These are phyloP conservation scores for Esox niger DNA, from an alignment of 2,113 vertebrate species.

Conservation along the genomic window DNA sequence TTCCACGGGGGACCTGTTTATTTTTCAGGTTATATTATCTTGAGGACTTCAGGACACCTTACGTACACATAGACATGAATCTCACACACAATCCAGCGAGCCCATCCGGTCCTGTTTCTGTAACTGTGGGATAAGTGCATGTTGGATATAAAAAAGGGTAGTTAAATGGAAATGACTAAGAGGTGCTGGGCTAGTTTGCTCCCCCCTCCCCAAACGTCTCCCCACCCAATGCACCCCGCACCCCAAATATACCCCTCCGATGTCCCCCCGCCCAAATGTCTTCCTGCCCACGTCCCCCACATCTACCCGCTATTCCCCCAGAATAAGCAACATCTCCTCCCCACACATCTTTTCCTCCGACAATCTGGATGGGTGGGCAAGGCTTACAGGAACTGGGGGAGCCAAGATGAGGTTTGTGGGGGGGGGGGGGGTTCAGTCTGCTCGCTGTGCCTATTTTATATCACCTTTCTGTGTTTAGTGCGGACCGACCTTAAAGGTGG, in stretches of 20 bases:
- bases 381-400: neutral
- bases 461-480: too few species aligned
- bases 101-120: too few species aligned
- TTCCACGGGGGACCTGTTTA: too few species aligned
- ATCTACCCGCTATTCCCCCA: too few species aligned
- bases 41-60: too few species aligned
- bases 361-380: too few species aligned
- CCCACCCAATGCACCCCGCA: too few species aligned
- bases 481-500: neutral
- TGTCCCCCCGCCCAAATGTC: neutral
- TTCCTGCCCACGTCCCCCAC: too few species aligned
- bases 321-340: too few species aligned
- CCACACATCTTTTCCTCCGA: neutral
- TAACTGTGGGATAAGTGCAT: conserved; percentile 70
- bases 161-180: conserved; percentile 74
- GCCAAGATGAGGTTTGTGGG: too few species aligned
- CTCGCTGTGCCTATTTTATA: neutral
- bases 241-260: neutral
- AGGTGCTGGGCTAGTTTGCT: conserved; percentile 72
- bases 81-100: conserved; percentile 32
- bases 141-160: conserved; percentile 72
- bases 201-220: conserved; percentile 8
- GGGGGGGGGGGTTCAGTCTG: neutral
- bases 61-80: neutral
- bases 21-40: too few species aligned